A percentile compares a stretch with the other conserved stretches of the same genome.
phyloP scores from a whole-genome alignment of 2,113 vertebrate species.

The Platycercus adscitus region DNA sequence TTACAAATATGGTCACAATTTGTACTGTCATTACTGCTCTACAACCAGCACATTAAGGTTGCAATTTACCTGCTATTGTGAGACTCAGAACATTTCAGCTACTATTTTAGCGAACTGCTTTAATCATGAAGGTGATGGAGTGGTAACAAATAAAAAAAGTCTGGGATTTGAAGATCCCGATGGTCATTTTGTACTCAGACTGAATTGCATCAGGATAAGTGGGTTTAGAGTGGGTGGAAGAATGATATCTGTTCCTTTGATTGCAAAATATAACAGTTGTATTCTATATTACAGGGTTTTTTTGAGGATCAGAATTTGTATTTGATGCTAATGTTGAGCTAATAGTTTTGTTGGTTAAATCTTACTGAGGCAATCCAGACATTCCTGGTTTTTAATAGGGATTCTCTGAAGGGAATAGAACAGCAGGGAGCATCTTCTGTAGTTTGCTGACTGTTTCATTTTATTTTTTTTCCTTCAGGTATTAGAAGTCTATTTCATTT shows the following conservation, averaged over 20 bases:
- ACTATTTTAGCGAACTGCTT: slow-evolving; percentile 42
- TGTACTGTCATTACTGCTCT: not conserved
- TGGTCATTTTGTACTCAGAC: slow-evolving; percentile 33
- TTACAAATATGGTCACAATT: slow-evolving; percentile 38
- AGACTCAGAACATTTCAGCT: slow-evolving; percentile 4
- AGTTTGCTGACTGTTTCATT: not conserved
- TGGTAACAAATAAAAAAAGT: slow-evolving; percentile 35
- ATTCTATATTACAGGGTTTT: not conserved
- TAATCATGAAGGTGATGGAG: slow-evolving; percentile 22
- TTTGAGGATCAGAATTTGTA: slow-evolving; percentile 7
- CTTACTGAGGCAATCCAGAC: not conserved
- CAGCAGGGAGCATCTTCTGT: slow-evolving; percentile 30
- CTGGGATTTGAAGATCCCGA: not conserved
- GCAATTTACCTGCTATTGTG: slow-evolving; percentile 26
- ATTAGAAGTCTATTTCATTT: slow-evolving; percentile 18
- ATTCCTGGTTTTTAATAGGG: not conserved
- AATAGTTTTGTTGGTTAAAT: slow-evolving; percentile 46
- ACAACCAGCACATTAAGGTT: not conserved
- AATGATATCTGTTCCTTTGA: not conserved
- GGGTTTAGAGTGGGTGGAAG: not conserved
- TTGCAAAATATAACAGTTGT: not conserved
- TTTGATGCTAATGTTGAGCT: slow-evolving; percentile 4
- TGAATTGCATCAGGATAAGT: slow-evolving; percentile 21
- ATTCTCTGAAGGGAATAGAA: slow-evolving; percentile 17
- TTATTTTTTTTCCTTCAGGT: not conserved